Percentiles rank a stretch among this genome's conserved stretches.
These are phyloP conservation scores for Tholera decimalis DNA, from an alignment of 2,888 invertebrate genomes.

Conservation along the genomic window DNA sequence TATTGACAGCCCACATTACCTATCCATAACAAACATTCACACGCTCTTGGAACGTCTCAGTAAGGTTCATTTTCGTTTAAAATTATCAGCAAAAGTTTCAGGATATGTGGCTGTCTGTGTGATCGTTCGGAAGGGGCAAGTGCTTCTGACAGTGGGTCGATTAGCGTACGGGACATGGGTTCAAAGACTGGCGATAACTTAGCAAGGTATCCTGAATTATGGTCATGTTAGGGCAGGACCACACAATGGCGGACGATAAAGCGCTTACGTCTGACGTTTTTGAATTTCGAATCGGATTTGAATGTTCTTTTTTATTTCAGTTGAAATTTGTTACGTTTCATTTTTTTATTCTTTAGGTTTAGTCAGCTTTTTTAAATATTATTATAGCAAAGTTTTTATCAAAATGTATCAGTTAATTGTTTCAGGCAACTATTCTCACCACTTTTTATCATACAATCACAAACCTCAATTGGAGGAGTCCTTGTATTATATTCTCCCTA, in stretches of 20 bases:
- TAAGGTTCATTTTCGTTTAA: conserved; percentile 49
- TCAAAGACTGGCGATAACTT: conserved; percentile 78
- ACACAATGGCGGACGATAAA: conserved; percentile 53
- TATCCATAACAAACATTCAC: conserved; percentile 17
- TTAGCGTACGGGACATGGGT: conserved; percentile 83
- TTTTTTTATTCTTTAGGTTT: background rate
- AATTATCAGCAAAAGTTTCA: conserved; percentile 50
- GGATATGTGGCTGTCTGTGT: conserved; percentile 72
- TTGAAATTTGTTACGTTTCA: conserved; percentile 11
- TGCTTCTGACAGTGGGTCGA: conserved; percentile 87
- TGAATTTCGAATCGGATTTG: conserved; percentile 25
- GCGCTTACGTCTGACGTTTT: conserved; percentile 33
- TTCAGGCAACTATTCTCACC: background rate
- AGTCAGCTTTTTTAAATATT: background rate
- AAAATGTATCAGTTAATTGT: too few relatives aligned
- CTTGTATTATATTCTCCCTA: too few relatives aligned
- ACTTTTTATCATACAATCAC: too few relatives aligned
- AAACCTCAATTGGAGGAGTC: too few relatives aligned
- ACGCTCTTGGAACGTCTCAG: conserved; percentile 1
- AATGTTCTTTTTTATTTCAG: conserved; percentile 13
- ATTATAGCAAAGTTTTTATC: background rate
- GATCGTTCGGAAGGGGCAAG: conserved; percentile 83
- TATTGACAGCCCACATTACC: conserved; percentile 55
- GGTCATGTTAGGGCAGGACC: conserved; percentile 53
- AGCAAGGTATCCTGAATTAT: conserved; percentile 64